Base-by-base conservation (phyloP, 2,797 vertebrate genomes). In the Clarias pachynema region DNA sequence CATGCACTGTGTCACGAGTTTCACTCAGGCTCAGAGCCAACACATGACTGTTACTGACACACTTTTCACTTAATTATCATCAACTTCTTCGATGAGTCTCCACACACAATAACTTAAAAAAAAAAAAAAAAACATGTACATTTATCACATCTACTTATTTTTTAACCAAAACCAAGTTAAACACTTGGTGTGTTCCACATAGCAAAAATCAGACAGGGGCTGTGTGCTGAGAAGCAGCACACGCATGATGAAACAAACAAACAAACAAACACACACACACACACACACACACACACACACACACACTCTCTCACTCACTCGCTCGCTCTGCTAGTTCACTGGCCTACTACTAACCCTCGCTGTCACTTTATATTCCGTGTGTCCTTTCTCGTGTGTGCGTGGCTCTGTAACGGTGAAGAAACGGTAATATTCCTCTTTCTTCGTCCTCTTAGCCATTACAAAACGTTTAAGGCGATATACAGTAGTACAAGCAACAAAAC, bases 351-450 rank as follows among this genome's bases (percentile, higher is more conserved):
- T 91, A 65, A 98, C 97, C 96, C 96, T 93, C 2, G 96, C 97
- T 14, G 94, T 95, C 59, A 98, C 96, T 96, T 95, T 97, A 91
- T 98, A 98, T 87, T 97, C 97, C 5, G 97, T 98, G 94, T 96
- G 94, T 84, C 97, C 97, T 89, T 97, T 97, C 86, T 96, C 96
- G 90, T 98, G 96, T n/a, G 94, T 92, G 9, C 97, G 95, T n/a
- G 95, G 93, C 3, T 98, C 96, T 18, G 93, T 94, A 24, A 98
- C 97, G 4, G 92, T 89, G 74, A 97, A 98, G 85, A 95, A 96
- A 0, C 97, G 95, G 77, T 95, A 88, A 86, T 96, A 95, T 87
- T 97, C 96, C 53, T 98, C 96, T 57, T 82, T 87, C 88, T 96
- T 97, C 1, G 82, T 60, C 88, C 94, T 96, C 10, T 96, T 94